A percentile compares a stretch with the other conserved stretches of the same genome.
These are phyloP conservation scores for Aurelia aurita DNA, from an alignment of 30 jellyfish, hydroid and myxozoan species.

Conservation along the genomic window DNA sequence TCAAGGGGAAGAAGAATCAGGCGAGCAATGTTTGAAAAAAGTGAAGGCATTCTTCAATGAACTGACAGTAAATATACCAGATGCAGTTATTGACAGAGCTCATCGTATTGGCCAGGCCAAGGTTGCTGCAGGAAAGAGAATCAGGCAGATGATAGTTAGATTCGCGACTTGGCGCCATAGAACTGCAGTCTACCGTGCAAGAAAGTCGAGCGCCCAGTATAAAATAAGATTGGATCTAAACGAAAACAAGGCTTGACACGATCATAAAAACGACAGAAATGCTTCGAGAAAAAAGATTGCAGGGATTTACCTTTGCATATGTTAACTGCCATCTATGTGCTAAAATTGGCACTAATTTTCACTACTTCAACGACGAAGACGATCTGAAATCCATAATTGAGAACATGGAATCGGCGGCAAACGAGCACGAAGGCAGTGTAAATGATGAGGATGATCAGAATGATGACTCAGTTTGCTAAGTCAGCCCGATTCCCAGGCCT, in stretches of 20 bases:
- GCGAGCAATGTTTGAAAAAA: slow-evolving; percentile 44
- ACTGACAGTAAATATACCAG: slow-evolving; percentile 47
- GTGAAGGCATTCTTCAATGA: slow-evolving; percentile 36
- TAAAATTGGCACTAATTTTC: slow-evolving; percentile 7
- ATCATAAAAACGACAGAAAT: no score
- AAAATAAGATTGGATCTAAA: slow-evolving; percentile 31
- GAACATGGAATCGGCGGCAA: slow-evolving; percentile 27
- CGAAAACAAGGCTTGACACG: slow-evolving; percentile 26
- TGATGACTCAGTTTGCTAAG: not conserved
- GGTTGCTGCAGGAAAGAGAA: slow-evolving; percentile 15
- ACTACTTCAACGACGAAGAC: slow-evolving; percentile 15
- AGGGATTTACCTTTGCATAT: no score
- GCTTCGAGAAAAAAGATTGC: no score
- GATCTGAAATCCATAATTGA: slow-evolving; percentile 32
- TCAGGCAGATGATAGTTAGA: slow-evolving; percentile 51
- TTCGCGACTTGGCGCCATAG: slow-evolving; percentile 37
- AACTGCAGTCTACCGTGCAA: slow-evolving; percentile 31
- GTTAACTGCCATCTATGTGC: slow-evolving; percentile 46
- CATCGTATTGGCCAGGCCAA: slow-evolving; percentile 39
- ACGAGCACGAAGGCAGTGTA: slow-evolving; percentile 32
- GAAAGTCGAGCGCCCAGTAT: slow-evolving; percentile 11
- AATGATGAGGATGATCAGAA: slow-evolving; percentile 21
- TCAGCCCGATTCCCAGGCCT: slow-evolving; percentile 16
- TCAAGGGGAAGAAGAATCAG: slow-evolving; percentile 41
- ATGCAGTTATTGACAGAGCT: slow-evolving; percentile 69